Base-by-base conservation (phyloP, 2,797 vertebrate species). In the Myotis myotis region DNA sequence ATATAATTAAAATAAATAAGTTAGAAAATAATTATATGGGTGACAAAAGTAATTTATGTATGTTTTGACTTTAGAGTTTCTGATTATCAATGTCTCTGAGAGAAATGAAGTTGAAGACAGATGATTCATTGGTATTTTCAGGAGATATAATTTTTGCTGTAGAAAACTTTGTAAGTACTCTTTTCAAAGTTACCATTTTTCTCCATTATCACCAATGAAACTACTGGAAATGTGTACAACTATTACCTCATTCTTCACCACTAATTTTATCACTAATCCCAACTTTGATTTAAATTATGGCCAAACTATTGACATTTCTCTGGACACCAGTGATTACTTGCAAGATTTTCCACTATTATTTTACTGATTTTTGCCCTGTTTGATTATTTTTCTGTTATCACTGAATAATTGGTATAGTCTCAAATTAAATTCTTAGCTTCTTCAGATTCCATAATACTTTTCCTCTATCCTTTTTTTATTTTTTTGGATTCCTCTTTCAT, bases 281-380 rank as follows among this genome's bases (percentile, higher is more conserved):
- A 71, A 51, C 2, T 83, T 53, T 75, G n/a, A 82, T 62, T 95
- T 95, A 76, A 84, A 94, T 57, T 89, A 75, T 70, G 33, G 3
- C 9, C 33, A 53, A 88, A 71, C 5, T 11, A 88, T 15, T 86
- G 41, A 62, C 3, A 79, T 72, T 72, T 76, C n/a, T 49, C 60
- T 20, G 66, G 9, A 33, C 19, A 83, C 0, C 0, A 13, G 28
- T 94, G 22, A 81, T 91, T 81, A 8, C 6, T 76, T 85, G 2
- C 25, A 79, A 28, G 6, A 38, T 36, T 57, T 28, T 38, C 1
- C 0, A 93, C 12, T 41, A 7, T 12, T 80, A 25, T 86, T 19
- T 86, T 49, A 74, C 38, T 89, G 4, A 44, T 66, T 64, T 75
- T 94, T 75, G 3, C 0, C 3, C 1, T 51, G 3, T 64, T 41